Evolutionary conservation across 2,113 vertebrate genomes (phyloP), one percentile per base, ranked within the genome.

Genomic region (Hoplias malabaricus): DNA sequence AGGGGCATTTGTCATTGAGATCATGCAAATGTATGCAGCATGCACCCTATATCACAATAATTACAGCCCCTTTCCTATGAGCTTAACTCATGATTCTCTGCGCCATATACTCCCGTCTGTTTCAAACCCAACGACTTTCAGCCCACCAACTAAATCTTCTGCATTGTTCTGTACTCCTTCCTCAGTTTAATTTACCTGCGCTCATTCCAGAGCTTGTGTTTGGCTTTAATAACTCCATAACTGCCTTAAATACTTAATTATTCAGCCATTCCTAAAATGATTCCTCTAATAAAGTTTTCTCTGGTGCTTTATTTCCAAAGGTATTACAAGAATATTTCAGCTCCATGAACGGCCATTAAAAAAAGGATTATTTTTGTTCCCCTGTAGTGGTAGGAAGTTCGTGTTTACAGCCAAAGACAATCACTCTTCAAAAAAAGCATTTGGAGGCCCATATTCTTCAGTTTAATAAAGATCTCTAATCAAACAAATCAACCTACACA

Each of bases 1-100:
- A 79, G 83, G 69, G 79, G 65, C 80, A 80, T 83, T 81, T 72
- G 75, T 82, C 84, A 84, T 70, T 77, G 78, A 75, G 77, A 81
- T 83, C 80, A 86, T 86, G 81, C 73, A 87, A 84, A 87, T 84
- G 69, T 82, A 79, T 84, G 72, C 81, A 70, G 75, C 81, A 74
- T 50, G 78, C 75, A 66, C 53, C 75, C 62, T 82, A 73, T 80
- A 83, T 65, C 66, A 69, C 50, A 82, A 80, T 83, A 84, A 86
- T 87, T 84, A 84, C 76, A 81, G 68, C 53, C 79, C 40, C 46
- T 81, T n/a, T 73, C 84, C 73, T 53, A 48, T 48, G 31, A 70
- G 69, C 77, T 73, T 57, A 69, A 72, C 71, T 65, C 78, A 77
- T 72, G 72, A 76, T 83, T 81, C 75, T 77, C 63, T 21, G 59